phyloP scores from a whole-genome alignment of 2,113 vertebrate genomes.

The Chrysochloris asiatica region DNA sequence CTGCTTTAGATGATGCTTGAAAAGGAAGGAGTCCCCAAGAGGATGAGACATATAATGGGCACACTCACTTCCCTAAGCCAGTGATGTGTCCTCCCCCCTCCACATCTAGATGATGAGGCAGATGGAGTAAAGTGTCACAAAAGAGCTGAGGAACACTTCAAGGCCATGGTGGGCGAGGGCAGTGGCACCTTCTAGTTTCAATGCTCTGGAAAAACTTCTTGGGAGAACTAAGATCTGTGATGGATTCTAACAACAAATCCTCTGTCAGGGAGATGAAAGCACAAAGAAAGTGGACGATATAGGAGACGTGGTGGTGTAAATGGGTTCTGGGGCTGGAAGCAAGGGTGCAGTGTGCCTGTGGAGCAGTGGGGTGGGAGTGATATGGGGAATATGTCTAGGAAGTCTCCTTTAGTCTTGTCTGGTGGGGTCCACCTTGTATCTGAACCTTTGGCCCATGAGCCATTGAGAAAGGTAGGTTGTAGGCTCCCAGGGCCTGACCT shows the following conservation, averaged over 20 bases:
- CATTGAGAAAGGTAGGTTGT: background rate
- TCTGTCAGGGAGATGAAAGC: background rate
- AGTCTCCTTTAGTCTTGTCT: background rate
- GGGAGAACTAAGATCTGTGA: background rate
- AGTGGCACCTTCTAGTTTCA: background rate
- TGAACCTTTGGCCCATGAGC: background rate
- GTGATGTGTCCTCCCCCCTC: background rate
- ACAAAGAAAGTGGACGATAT: accelerated
- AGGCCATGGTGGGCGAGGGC: background rate
- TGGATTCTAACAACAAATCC: background rate
- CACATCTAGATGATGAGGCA: background rate
- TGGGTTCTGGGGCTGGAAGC: background rate
- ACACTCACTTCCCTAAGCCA: background rate
- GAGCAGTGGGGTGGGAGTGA: background rate
- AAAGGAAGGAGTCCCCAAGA: background rate
- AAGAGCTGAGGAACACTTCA: background rate
- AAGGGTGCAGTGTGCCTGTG: accelerated
- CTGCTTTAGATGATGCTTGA: too few relatives aligned
- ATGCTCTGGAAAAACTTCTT: background rate
- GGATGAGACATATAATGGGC: background rate
- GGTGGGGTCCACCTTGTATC: background rate
- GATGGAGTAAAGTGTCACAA: background rate
- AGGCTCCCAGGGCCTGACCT: background rate
- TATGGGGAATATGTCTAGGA: too few relatives aligned
- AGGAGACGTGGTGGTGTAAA: background rate